These are phyloP conservation scores for Monodelphis domestica DNA, from an alignment of 2,797 vertebrate genomes.

Conservation along the genomic window DNA sequence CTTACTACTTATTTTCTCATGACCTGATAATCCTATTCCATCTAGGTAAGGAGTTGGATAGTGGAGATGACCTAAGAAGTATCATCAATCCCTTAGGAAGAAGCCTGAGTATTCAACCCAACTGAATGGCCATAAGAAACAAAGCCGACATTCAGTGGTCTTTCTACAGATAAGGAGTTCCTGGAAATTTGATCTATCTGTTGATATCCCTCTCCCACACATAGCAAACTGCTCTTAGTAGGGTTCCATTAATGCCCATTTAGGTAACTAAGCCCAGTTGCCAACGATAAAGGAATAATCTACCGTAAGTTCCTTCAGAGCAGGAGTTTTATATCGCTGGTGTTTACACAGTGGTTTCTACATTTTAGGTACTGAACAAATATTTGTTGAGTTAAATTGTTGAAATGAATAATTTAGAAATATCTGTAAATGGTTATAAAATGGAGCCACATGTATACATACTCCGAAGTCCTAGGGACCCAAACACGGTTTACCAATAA, in stretches of 20 bases:
- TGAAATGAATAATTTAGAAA: neutral
- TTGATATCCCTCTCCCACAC: neutral
- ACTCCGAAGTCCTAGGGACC: neutral
- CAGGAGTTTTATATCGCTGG: neutral
- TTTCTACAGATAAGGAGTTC: neutral
- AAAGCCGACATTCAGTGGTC: neutral
- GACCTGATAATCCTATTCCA: neutral
- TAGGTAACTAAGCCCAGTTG: neutral
- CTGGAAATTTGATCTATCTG: neutral
- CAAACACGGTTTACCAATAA: neutral
- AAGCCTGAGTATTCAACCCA: neutral
- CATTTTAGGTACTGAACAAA: neutral
- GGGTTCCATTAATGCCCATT: neutral
- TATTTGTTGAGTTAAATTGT: neutral
- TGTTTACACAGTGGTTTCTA: neutral
- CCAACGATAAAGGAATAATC: neutral
- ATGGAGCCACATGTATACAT: neutral
- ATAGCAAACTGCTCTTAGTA: neutral
- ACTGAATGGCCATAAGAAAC: neutral
- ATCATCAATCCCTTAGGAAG: too few species aligned
- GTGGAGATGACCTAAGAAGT: too few species aligned
- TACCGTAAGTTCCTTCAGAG: neutral
- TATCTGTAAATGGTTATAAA: constrained; percentile 2
- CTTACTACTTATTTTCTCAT: neutral
- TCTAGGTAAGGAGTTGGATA: neutral